phyloP scores from a whole-genome alignment of 2,888 invertebrate genomes.

The Lampropteryx suffumata region DNA sequence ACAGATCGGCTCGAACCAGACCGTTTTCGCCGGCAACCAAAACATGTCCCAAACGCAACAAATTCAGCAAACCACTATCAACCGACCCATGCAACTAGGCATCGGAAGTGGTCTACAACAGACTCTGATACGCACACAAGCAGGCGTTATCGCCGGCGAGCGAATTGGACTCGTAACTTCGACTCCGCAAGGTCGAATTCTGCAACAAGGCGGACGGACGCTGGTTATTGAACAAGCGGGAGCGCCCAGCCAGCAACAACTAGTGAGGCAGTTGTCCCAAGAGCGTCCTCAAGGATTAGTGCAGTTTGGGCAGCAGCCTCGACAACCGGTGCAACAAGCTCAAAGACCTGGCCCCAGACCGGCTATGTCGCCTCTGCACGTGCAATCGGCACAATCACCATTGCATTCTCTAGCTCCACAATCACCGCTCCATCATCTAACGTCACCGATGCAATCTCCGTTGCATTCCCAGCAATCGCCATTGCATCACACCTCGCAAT shows the following conservation, averaged over 20 bases:
- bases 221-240: constrained; percentile 73
- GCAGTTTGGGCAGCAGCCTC: constrained; percentile 63
- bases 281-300: constrained; percentile 53
- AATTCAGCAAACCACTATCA: constrained; percentile 72
- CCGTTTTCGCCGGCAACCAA: constrained; percentile 69
- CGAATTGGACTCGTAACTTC: constrained; percentile 71
- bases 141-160: constrained; percentile 64
- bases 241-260: constrained; percentile 58
- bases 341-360: constrained; percentile 53
- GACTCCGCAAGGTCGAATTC: constrained; percentile 37
- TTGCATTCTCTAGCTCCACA: constrained; percentile 39
- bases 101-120: constrained; percentile 60
- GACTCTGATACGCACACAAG: constrained; percentile 67
- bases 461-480: constrained; percentile 61
- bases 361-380: constrained; percentile 63
- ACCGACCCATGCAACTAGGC: constrained; percentile 73
- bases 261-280: constrained; percentile 61
- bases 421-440: constrained; percentile 43
- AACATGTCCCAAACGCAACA: constrained; percentile 72
- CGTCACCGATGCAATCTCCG: constrained; percentile 60
- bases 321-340: constrained; percentile 19
- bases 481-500: constrained; percentile 49
- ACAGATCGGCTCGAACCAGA: constrained; percentile 63
- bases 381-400: constrained; percentile 64
- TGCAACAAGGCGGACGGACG: constrained; percentile 61